Conservation (phyloP, 2,888 invertebrate genomes). For the Pandemis corylana region DNA sequence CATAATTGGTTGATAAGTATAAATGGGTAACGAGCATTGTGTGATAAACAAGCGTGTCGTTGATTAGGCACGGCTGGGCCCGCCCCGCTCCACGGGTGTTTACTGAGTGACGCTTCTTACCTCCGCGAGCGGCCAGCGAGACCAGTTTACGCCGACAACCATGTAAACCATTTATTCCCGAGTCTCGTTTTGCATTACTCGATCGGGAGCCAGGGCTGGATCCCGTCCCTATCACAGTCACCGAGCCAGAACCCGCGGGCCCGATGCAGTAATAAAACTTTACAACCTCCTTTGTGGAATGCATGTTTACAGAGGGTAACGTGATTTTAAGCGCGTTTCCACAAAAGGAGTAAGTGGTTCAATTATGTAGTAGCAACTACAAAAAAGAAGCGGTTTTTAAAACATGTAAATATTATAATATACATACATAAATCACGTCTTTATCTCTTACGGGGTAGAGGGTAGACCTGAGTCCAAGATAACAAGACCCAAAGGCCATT, state of each 20-base stretch:
- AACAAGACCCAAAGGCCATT: too few relatives aligned
- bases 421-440: too few relatives aligned
- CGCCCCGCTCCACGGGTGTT: slow-evolving; percentile 45
- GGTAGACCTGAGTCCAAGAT: too few relatives aligned
- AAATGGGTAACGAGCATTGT: slow-evolving; percentile 37
- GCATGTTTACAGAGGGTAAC: slow-evolving; percentile 37
- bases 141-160: slow-evolving; percentile 85
- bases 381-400: background rate
- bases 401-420: background rate
- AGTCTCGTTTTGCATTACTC: slow-evolving; percentile 82
- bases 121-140: slow-evolving; percentile 66
- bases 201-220: slow-evolving; percentile 79
- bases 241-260: slow-evolving; percentile 36
- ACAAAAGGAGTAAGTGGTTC: slow-evolving; percentile 22
- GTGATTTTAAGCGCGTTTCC: slow-evolving; percentile 19
- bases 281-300: slow-evolving; percentile 42
- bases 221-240: slow-evolving; percentile 48
- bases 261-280: slow-evolving; percentile 44
- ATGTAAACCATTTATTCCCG: slow-evolving; percentile 84
- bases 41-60: slow-evolving; percentile 35
- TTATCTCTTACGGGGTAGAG: too few relatives aligned
- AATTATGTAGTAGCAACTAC: slow-evolving; percentile 10
- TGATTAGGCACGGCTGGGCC: slow-evolving; percentile 32
- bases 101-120: slow-evolving; percentile 68
- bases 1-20: slow-evolving; percentile 26